These are phyloP conservation scores for Cancer borealis DNA, from an alignment of 2,888 invertebrate species.

Conservation along the genomic window DNA sequence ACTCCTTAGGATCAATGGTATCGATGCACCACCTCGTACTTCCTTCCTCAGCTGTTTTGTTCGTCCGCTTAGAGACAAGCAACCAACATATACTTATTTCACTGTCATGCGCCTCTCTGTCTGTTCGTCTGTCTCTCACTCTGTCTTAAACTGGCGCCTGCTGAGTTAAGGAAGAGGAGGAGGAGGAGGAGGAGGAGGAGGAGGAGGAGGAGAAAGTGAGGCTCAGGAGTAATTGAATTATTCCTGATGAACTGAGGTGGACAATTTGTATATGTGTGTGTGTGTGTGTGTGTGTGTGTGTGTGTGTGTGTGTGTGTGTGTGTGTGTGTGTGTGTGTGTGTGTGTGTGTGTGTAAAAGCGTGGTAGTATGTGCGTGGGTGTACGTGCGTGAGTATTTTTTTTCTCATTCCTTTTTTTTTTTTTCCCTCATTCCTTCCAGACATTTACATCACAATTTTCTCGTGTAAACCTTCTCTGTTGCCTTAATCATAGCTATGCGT, in stretches of 20 bases:
- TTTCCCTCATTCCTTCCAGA: too few relatives aligned
- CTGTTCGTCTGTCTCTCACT: not conserved
- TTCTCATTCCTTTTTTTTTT: not conserved
- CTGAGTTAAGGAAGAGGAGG: not conserved
- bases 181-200: conserved; percentile 1
- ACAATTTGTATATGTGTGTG: not conserved
- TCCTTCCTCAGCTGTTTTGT: too few relatives aligned
- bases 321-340: not conserved
- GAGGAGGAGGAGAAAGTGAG: not conserved
- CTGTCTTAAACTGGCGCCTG: not conserved
- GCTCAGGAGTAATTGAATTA: not conserved
- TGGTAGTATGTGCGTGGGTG: not conserved
- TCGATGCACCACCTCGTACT: not conserved
- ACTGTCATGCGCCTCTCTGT: not conserved
- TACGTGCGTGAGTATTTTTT: not conserved
- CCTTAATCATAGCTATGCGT: not conserved
- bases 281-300: conserved; percentile 17
- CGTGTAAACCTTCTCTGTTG: not conserved
- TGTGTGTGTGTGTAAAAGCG: not conserved
- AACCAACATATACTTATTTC: not conserved
- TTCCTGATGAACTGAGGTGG: not conserved
- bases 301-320: not conserved
- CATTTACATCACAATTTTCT: not conserved
- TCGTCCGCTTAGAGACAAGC: not conserved
- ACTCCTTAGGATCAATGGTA: not conserved